Conservation (phyloP, 2,888 invertebrate genomes). For the Trypoxylon attenuatum region DNA sequence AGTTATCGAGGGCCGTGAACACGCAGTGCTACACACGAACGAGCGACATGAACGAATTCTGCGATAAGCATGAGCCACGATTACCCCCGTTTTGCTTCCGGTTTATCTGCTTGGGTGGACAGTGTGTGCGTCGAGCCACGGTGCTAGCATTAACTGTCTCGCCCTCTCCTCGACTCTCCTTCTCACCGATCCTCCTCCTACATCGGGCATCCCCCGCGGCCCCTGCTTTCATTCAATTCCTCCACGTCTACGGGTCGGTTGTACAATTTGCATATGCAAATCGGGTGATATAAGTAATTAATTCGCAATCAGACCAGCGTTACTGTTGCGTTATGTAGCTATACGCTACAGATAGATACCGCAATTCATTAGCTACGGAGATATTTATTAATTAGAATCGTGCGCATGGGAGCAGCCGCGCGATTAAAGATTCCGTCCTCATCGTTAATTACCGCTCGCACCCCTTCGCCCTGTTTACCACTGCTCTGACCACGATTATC, state of each 20-base stretch:
- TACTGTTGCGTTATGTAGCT: constrained; percentile 57
- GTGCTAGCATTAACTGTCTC: constrained; percentile 38
- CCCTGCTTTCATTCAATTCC: constrained; percentile 19
- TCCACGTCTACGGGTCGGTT: constrained; percentile 42
- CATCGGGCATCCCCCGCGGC: background rate
- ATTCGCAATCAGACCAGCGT: constrained; percentile 69
- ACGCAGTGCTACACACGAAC: constrained; percentile 45
- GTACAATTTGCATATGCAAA: constrained; percentile 72
- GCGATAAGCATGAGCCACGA: constrained; percentile 36
- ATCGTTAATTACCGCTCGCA: constrained; percentile 37
- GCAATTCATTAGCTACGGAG: constrained; percentile 68
- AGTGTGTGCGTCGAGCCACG: constrained; percentile 33
- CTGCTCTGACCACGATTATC: background rate
- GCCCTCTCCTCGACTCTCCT: constrained; percentile 31
- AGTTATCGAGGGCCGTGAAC: constrained; percentile 53
- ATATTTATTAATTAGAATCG: constrained; percentile 65
- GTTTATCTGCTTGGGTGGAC: constrained; percentile 40
- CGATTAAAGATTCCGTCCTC: constrained; percentile 41
- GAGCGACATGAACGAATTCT: constrained; percentile 54
- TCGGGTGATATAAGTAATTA: constrained; percentile 72
- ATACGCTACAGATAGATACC: constrained; percentile 60
- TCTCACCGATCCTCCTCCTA: constrained; percentile 5
- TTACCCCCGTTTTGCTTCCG: constrained; percentile 23
- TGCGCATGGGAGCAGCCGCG: constrained; percentile 17
- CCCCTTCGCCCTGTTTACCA: background rate